Conservation (phyloP, 1,140 invertebrate genomes). For the Cherax quadricarinatus region DNA sequence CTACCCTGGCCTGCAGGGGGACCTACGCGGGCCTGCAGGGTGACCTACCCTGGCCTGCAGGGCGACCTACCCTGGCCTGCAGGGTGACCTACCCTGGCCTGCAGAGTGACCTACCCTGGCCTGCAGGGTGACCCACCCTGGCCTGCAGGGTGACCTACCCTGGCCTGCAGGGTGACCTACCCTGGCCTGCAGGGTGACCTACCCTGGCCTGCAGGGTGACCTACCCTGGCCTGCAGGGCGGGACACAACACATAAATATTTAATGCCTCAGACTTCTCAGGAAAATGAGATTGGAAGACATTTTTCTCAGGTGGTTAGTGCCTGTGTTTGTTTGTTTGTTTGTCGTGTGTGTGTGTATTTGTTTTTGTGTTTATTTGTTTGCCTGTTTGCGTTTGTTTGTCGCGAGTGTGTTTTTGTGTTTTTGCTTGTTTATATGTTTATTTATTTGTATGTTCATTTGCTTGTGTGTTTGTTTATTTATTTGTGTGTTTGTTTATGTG, state of each 20-base stretch:
- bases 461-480: neutral
- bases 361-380: neutral
- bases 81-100: no score
- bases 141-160: no score
- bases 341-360: neutral
- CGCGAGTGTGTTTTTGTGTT: neutral
- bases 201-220: no score
- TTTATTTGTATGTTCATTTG: neutral
- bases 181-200: no score
- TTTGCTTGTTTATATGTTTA: neutral
- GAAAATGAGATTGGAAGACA: slow-evolving; percentile 4
- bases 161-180: no score
- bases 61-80: no score
- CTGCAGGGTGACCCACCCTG: no score
- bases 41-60: no score
- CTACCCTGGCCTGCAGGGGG: no score
- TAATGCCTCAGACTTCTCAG: neutral
- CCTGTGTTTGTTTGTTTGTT: neutral
- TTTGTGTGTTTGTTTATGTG: neutral
- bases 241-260: neutral
- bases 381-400: neutral
- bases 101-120: no score
- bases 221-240: no score
- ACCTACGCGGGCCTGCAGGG: no score
- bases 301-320: neutral